Base-by-base conservation (phyloP, 2,888 invertebrate species). In the Caenorhabditis parvicauda region DNA sequence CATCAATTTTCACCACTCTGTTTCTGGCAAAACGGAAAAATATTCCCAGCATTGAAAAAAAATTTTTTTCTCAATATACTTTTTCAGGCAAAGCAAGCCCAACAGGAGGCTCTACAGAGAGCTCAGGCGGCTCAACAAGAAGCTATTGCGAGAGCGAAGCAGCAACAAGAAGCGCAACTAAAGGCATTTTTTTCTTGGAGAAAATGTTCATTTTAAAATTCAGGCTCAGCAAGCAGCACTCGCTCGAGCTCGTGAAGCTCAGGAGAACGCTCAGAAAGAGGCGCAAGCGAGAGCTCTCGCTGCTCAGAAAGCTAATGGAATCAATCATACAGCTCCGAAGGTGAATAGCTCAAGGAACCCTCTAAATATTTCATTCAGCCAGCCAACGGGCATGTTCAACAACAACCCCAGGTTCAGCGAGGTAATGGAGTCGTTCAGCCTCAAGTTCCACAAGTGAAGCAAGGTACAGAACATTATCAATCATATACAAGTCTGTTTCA, bases 91-190 rank as follows among this genome's bases (percentile, higher is more conserved):
- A 48, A 49, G 24, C 49, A 66, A 25, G 52, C 58, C 1, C 63
- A 63, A 19, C 44, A 53, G 28, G 54, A 60, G 32, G 67, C 59
- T 2, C 48, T 38, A 24, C 29, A 17, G 14, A 27, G 43, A n/a
- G 49, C 42, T n/a, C 17, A 22, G 12, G 41, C 53, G 24, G 70
- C 75, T 3, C 62, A 64, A 39, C 59, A 64, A 32, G 67, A 74
- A 46, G 74, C 75, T 0, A 60, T 75, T 27, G 64, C 62, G 3
- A 53, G 67, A 22, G 74, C 72, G 44, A 63, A 70, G 41, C 61
- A 59, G 0, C 62, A 59, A 28, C 59, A 60, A 28, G 59, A 67
- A 37, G 61, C 62, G 9, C 57, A 57, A 21, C 48, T 48, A 3
- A 59, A 50, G 27, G 47, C 50, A 27, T 22, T 28, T n/a, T 43